Evolutionary conservation across 2,797 vertebrate genomes (phyloP), one percentile per base, ranked within the genome.

Genomic region (Poecilia velifera): DNA sequence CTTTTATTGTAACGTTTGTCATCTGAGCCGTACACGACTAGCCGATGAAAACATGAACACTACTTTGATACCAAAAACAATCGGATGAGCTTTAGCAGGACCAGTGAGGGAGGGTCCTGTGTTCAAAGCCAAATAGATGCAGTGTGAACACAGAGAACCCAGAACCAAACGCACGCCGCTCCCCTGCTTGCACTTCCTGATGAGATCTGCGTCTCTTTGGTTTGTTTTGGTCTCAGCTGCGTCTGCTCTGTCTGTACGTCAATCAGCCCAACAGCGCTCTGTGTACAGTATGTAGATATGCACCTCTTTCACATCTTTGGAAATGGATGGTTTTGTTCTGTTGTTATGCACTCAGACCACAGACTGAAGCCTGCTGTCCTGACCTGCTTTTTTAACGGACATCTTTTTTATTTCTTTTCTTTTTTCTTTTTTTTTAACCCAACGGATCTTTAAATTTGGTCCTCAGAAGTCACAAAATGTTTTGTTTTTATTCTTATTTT

Each of bases 51-150:
- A 86, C 90, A 96, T 95, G 95, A 94, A 94, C 96, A 64, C 95
- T 90, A 96, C 96, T 97, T 97, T 96, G 96, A 98, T 97, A 97
- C 97, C 96, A 98, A 98, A 98, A 94, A 94, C 9, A 39, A 14
- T 96, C 94, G 94, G 95, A 95, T 96, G 96, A 96, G 96, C 96
- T 97, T 97, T 96, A 94, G 88, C 96, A 94, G 96, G 96, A 95
- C 95, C 95, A 86, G 95, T 76, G 28, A 41, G 36, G 64, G 36
- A 91, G 25, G 95, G 95, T 96, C 96, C 93, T 94, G 96, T 96
- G 97, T 96, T 97, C 95, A 95, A 96, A 97, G 95, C 96, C 97
- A 97, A 97, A 96, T 97, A 96, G 96, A 96, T 90, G 92, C 96
- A 96, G 96, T 95, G 90, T 92, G 95, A 96, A 96, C 96, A 96